phyloP scores from a whole-genome alignment of 2,113 vertebrate genomes.

The Aptenodytes forsteri region DNA sequence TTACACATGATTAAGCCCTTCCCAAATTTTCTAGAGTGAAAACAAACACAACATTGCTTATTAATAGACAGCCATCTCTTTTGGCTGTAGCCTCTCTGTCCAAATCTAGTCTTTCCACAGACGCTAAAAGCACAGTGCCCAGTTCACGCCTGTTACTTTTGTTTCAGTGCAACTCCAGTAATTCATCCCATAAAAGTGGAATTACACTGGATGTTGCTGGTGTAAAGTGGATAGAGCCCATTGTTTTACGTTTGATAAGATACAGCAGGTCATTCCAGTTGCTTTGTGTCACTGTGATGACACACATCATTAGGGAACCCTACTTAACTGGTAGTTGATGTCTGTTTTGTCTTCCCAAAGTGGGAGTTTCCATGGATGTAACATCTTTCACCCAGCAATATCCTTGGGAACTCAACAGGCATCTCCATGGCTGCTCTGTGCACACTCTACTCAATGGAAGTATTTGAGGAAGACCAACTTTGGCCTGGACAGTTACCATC shows the following conservation, averaged over 20 bases:
- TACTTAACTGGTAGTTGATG: neutral
- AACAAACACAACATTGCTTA: neutral
- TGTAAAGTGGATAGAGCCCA: neutral
- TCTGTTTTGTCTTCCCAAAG: neutral
- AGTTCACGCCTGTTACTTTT: neutral
- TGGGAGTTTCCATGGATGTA: neutral
- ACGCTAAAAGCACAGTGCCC: neutral
- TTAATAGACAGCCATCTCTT: neutral
- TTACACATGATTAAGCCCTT: neutral
- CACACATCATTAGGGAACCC: neutral
- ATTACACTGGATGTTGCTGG: neutral
- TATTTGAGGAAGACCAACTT: neutral
- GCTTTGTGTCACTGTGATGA: neutral
- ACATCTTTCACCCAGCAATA: neutral
- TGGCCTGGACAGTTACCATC: neutral
- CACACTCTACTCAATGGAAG: neutral
- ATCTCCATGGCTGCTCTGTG: fast-evolving
- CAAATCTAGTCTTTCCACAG: neutral
- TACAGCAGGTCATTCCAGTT: neutral
- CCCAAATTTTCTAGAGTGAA: neutral
- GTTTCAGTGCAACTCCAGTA: neutral
- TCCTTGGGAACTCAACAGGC: neutral
- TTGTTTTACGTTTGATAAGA: neutral
- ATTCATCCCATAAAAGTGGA: neutral
- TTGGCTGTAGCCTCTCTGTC: neutral